phyloP scores from a whole-genome alignment of 2,113 vertebrate species.

The Noturus placidus region DNA sequence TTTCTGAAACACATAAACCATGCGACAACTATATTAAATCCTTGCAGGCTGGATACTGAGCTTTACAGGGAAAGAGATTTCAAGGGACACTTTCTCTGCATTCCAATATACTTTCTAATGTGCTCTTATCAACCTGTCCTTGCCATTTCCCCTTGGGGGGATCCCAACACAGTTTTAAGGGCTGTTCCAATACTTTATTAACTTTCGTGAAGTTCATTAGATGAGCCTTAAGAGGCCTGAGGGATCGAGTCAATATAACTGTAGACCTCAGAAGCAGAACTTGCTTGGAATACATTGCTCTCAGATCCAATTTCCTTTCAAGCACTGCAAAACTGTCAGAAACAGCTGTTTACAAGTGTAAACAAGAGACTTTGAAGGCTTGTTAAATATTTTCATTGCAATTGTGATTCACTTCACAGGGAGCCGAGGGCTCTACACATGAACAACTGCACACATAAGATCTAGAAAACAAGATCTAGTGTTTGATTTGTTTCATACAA shows the following conservation, averaged over 20 bases:
- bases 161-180: conserved; percentile 21
- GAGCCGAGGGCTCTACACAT: background rate
- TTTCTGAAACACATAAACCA: conserved; percentile 41
- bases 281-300: background rate
- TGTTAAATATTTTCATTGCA: conserved; percentile 7
- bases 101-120: conserved; percentile 9
- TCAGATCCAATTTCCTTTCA: conserved; percentile 22
- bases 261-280: conserved; percentile 18
- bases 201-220: conserved; percentile 25
- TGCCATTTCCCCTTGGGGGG: background rate
- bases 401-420: background rate
- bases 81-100: conserved; percentile 7
- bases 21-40: conserved; percentile 40
- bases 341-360: conserved; percentile 11
- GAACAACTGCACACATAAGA: background rate
- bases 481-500: background rate
- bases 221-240: conserved; percentile 15
- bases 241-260: conserved; percentile 23
- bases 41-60: conserved; percentile 17
- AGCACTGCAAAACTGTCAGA: background rate
- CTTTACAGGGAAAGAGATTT: conserved; percentile 21
- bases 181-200: conserved; percentile 26
- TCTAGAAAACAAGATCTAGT: background rate
- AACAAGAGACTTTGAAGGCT: conserved; percentile 4
- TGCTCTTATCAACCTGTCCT: conserved; percentile 4